Evolutionary conservation across 2,888 invertebrate species (phyloP), one percentile per base, ranked within the genome.

Genomic region (Andrena bucephala): DNA sequence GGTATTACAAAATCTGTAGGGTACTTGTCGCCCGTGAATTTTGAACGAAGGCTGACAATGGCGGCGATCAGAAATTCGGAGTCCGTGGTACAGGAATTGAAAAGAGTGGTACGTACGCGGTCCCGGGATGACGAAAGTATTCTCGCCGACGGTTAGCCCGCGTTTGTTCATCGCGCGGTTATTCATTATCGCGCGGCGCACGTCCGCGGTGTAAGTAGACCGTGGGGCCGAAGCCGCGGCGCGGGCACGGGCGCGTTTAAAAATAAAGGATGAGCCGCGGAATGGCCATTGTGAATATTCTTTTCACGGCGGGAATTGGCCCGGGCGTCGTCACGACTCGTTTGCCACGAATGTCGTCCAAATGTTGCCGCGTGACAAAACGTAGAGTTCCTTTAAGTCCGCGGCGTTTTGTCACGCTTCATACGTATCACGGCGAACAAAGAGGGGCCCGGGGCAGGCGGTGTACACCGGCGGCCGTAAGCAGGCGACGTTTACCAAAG

Each of bases 261-360:
- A 88, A 81, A 85, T 84, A 89, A 88, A 88, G 81, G 84, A 66
- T 69, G 79, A 48, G 74, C 24, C 75, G 74, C 75, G 70, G 83
- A 77, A 81, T 78, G 81, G 59, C 72, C 83, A 88, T 87, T 89
- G 88, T 88, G 84, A 83, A 79, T 87, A 84, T 89, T 88, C 88
- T 81, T 88, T 88, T 88, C 63, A 88, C 29, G 27, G 48, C 50
- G 10, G 70, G 86, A 85, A 87, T 87, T 81, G 24, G 48, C 67
- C 52, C 50, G 66, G 68, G 36, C 52, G 66, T 16, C 84, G 86
- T 86, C 85, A 85, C 82, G 84, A 78, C 78, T 86, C 84, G 86
- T 87, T 87, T 86, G 84, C 83, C 81, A 81, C 82, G 82, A 84
- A 81, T 83, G 81, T 79, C 86, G 71, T 75, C 73, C 67, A 72